phyloP scores from a whole-genome alignment of 35 echinoderm and acorn worm species.

The Heliocidaris tuberculata region DNA sequence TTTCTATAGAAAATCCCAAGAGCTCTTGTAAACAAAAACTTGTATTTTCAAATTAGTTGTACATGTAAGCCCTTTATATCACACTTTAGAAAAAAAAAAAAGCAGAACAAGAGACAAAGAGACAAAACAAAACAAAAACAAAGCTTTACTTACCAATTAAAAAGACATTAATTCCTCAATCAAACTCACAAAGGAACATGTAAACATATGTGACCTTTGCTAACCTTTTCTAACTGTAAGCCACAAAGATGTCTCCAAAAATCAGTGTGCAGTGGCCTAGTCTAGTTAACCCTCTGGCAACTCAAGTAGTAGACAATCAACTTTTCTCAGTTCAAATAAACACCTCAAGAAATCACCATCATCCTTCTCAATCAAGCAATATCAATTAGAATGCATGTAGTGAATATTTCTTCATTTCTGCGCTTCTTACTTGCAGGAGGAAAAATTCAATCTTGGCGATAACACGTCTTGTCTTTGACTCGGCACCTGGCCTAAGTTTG shows the following conservation, averaged over 20 bases:
- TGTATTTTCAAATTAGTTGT: too few relatives aligned
- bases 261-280: neutral
- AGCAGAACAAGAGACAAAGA: neutral
- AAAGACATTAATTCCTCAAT: neutral
- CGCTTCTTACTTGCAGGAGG: neutral
- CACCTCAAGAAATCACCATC: neutral
- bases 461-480: neutral
- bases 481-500: constrained; percentile 37
- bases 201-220: neutral
- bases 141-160: neutral
- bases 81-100: too few relatives aligned
- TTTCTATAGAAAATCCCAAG: too few relatives aligned
- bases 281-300: neutral
- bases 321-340: neutral
- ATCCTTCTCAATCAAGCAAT: constrained; percentile 2
- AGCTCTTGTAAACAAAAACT: too few relatives aligned
- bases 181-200: neutral
- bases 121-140: neutral
- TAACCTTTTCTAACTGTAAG: neutral
- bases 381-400: neutral
- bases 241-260: neutral
- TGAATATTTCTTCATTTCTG: neutral
- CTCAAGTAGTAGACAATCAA: neutral
- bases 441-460: neutral
- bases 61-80: too few relatives aligned